Evolutionary conservation across 2,888 invertebrate species (phyloP), one percentile per base, ranked within the genome.

Genomic region (Ctena decussata): DNA sequence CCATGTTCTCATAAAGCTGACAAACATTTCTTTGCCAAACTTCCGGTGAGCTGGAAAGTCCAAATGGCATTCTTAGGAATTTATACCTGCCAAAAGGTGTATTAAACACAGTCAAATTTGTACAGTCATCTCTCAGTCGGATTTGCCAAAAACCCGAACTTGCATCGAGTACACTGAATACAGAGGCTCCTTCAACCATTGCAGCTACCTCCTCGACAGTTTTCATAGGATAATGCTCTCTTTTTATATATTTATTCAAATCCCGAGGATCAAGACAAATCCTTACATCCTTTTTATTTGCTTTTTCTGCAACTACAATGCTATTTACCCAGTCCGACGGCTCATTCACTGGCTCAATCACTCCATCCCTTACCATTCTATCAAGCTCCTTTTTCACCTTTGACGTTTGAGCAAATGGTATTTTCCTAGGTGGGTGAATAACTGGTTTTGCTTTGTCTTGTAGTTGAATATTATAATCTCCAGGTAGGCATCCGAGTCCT

Each of bases 241-340:
- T 12, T 57, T 70, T 27, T 12, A 89, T 80, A 21, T 83, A 78
- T 71, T 65, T 73, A 57, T 92, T 92, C 18, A 91, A 60, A 65
- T 90, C 86, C 74, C 76, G 87, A 12, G 90, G 91, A 77, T 90
- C 91, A 30, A 91, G 57, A 78, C 84, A 84, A 18, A 85, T 81
- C 30, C 85, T 72, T 15, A 82, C 44, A 18, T 18, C 53, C 27
- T 41, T 57, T 69, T 44, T n/a, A 24, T 77, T 82, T 11, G 57
- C 41, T 75, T 89, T 91, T 69, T 32, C 46, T 3, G 86, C 87
- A 27, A 82, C 78, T 0, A 89, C 90, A 82, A 91, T 77, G n/a
- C 77, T 83, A 60, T 83, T 89, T 0, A 91, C 90, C 86, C 90
- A 89, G 0, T 49, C 71, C 60, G 90, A 89, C 15, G 90, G 89